Conservation (phyloP, 2,797 vertebrate species). For the Hyperoplus lanceolatus region DNA sequence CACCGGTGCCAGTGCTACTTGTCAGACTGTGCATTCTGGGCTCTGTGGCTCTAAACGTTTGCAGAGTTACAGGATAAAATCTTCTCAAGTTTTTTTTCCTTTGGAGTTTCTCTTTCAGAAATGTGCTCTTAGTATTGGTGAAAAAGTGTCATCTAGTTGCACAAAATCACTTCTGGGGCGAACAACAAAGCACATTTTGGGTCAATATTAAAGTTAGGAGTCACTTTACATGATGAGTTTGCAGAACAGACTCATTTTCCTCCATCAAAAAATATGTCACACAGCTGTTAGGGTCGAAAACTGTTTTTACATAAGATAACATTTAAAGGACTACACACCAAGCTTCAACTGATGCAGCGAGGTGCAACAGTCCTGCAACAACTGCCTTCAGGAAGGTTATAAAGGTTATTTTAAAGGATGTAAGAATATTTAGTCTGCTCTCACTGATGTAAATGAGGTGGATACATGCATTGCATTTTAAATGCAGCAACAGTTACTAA, state of each 20-base stretch:
- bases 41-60: constrained; percentile 50
- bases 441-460: background rate
- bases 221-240: background rate
- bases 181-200: background rate
- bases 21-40: constrained; percentile 59
- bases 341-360: background rate
- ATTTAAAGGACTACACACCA: background rate
- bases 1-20: constrained; percentile 61
- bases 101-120: constrained; percentile 22
- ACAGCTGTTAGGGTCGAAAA: too few species aligned
- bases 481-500: background rate
- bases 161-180: background rate
- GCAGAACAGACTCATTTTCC: background rate
- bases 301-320: background rate
- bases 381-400: background rate
- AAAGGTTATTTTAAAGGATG: background rate
- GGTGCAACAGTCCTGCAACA: background rate
- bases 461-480: background rate
- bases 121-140: background rate
- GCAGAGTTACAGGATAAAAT: constrained; percentile 51
- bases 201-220: background rate
- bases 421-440: background rate
- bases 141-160: background rate
- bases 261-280: background rate
- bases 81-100: constrained; percentile 13